These are phyloP conservation scores for Gila robusta DNA, from an alignment of 2,797 vertebrate species.

Conservation along the genomic window DNA sequence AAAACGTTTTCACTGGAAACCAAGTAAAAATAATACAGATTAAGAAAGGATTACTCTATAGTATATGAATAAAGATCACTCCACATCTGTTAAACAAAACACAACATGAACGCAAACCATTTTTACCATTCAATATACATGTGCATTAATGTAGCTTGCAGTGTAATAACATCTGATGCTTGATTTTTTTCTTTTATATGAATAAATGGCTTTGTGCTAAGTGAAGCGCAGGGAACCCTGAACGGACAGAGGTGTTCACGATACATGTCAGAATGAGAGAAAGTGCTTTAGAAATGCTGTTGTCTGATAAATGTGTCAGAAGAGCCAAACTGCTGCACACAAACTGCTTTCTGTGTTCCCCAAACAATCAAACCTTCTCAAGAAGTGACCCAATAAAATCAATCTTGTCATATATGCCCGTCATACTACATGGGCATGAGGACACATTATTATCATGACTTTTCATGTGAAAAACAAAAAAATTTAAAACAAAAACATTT, in stretches of 20 bases:
- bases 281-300: constrained; percentile 27
- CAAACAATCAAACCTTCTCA: constrained; percentile 32
- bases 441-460: constrained; percentile 6
- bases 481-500: neutral
- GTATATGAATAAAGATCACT: neutral
- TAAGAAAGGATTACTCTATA: neutral
- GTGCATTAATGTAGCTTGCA: constrained; percentile 8
- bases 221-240: neutral
- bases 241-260: constrained; percentile 30
- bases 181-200: constrained; percentile 40
- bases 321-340: constrained; percentile 4
- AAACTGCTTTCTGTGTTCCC: constrained; percentile 39
- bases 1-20: neutral
- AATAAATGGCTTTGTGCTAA: constrained; percentile 33
- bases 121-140: constrained; percentile 17
- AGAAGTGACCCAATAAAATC: constrained; percentile 45
- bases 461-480: neutral
- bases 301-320: constrained; percentile 41
- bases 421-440: neutral
- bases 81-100: constrained; percentile 9
- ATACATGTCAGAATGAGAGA: neutral
- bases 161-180: constrained; percentile 31
- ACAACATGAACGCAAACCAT: constrained; percentile 17
- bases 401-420: neutral
- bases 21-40: neutral